A percentile compares a stretch with the other conserved stretches of the same genome.
phyloP scores from a whole-genome alignment of 2,797 vertebrate species.

The Anguilla megastoma region DNA sequence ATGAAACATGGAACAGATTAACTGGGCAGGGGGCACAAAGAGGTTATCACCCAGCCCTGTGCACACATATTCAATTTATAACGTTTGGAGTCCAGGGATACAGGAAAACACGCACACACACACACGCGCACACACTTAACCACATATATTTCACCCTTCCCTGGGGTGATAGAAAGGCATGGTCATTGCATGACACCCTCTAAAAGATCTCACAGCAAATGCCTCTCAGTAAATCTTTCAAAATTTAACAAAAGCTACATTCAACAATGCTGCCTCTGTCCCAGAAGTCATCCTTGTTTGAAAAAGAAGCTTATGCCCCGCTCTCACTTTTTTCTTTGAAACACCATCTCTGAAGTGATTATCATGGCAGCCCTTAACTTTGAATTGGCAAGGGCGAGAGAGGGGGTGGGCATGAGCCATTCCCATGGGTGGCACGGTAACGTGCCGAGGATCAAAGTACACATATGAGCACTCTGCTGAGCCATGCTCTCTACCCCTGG shows the following conservation, averaged over 20 bases:
- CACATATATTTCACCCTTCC: neutral
- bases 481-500: neutral
- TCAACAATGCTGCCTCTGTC: neutral
- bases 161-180: neutral
- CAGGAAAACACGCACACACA: neutral
- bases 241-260: neutral
- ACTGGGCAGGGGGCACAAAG: neutral
- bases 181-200: neutral
- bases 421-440: neutral
- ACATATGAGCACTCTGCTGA: neutral
- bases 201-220: neutral
- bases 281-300: neutral
- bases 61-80: neutral
- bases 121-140: neutral
- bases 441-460: neutral
- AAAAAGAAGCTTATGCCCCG: neutral
- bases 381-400: neutral
- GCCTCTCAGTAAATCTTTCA: neutral
- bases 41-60: neutral
- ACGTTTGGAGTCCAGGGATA: neutral
- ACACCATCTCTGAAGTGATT: neutral
- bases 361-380: neutral
- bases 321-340: neutral
- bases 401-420: neutral
- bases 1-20: neutral